These are phyloP conservation scores for Sebastes schlegelii DNA, from an alignment of 2,113 vertebrate species.

Conservation along the genomic window DNA sequence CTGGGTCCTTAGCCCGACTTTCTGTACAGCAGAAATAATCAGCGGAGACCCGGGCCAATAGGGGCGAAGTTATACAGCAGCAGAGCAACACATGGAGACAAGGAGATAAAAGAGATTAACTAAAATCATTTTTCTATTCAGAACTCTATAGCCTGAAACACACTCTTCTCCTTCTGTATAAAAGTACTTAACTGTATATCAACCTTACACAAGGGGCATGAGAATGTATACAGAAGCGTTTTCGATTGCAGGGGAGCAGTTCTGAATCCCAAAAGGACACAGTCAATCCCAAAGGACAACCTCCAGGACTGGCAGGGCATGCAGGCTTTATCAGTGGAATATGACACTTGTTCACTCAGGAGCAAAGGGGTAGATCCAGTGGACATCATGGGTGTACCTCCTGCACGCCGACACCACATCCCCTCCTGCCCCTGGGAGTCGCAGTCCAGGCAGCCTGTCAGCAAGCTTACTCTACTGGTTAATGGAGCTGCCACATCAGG, in stretches of 20 bases:
- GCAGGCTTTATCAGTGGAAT: conserved; percentile 53
- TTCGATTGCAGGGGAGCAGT: neutral
- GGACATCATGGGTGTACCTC: conserved; percentile 48
- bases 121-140: conserved; percentile 40
- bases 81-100: conserved; percentile 32
- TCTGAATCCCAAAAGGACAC: conserved; percentile 41
- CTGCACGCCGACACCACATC: conserved; percentile 22
- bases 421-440: conserved; percentile 50
- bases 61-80: conserved; percentile 44
- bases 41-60: conserved; percentile 62
- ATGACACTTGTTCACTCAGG: conserved; percentile 54
- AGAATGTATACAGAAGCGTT: neutral
- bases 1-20: conserved; percentile 64
- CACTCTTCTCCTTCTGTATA: neutral
- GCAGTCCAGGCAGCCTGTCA: conserved; percentile 67
- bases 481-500: conserved; percentile 82
- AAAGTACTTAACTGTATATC: neutral
- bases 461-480: conserved; percentile 72
- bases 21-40: conserved; percentile 74
- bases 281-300: conserved; percentile 29
- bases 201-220: neutral
- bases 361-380: conserved; percentile 46
- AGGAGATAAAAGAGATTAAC: conserved; percentile 40
- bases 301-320: conserved; percentile 32
- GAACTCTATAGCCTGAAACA: neutral